A percentile compares a stretch with the other conserved stretches of the same genome.
Conservation (phyloP, 2,888 invertebrate species). For the Meta bourneti region DNA sequence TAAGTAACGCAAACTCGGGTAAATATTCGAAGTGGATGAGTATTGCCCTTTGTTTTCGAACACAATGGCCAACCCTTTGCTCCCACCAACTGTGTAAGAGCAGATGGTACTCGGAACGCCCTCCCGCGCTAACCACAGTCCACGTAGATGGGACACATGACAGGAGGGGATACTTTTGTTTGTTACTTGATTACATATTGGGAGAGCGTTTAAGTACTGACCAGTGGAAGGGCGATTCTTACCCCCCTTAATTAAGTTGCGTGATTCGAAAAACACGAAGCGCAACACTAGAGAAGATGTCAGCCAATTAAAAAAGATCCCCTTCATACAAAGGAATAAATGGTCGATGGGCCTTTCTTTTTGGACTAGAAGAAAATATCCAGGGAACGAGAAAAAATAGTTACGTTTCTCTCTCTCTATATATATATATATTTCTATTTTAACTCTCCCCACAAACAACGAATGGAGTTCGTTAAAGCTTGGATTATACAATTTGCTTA, state of each 20-base stretch:
- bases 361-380: background rate
- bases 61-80: slow-evolving; percentile 67
- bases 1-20: slow-evolving; percentile 47
- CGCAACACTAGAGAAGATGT: slow-evolving; percentile 26
- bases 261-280: slow-evolving; percentile 69
- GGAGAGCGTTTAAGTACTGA: slow-evolving; percentile 54
- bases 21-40: slow-evolving; percentile 46
- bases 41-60: slow-evolving; percentile 56
- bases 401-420: background rate
- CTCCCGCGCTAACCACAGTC: slow-evolving; percentile 43
- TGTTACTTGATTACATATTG: slow-evolving; percentile 66
- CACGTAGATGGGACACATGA: slow-evolving; percentile 43
- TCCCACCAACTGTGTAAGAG: slow-evolving; percentile 59
- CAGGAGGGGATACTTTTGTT: slow-evolving; percentile 64
- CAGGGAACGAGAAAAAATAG: background rate
- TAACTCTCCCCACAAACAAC: background rate
- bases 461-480: background rate
- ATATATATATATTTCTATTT: too few relatives aligned
- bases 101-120: slow-evolving; percentile 67
- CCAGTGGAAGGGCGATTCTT: slow-evolving; percentile 21
- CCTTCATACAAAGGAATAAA: background rate
- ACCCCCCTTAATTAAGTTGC: slow-evolving; percentile 73
- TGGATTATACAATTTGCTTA: background rate
- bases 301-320: slow-evolving; percentile 54
- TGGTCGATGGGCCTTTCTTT: background rate